Percentiles rank a stretch among this genome's conserved stretches.
Evolutionary conservation across 2,888 invertebrate genomes (phyloP).

Genomic region (Callyntrura sp.): DNA sequence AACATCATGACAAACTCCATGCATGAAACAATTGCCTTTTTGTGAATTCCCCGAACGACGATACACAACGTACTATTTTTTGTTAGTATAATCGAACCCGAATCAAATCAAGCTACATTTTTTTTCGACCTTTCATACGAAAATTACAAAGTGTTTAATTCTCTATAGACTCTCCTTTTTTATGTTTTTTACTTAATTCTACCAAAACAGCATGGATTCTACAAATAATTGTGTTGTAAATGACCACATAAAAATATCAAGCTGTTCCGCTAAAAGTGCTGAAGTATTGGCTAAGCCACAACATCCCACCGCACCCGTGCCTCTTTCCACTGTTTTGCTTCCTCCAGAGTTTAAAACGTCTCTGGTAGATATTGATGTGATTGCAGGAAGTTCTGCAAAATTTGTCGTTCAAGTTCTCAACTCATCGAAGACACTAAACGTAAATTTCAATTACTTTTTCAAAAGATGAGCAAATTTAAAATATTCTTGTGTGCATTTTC

Average conservation of each 20-base stretch:
- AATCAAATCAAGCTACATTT: constrained; percentile 20
- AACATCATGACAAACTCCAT: constrained; percentile 11
- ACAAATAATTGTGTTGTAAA: constrained; percentile 71
- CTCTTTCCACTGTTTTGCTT: constrained; percentile 10
- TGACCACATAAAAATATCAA: constrained; percentile 47
- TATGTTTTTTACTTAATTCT: constrained; percentile 40
- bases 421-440: constrained; percentile 50
- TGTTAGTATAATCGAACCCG: constrained; percentile 24
- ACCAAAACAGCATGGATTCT: constrained; percentile 73
- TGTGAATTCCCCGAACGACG: constrained; percentile 9
- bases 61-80: constrained; percentile 7
- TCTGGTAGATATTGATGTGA: constrained; percentile 70
- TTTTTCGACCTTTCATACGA: constrained; percentile 30
- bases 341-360: constrained; percentile 73
- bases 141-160: neutral
- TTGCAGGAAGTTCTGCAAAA: constrained; percentile 72
- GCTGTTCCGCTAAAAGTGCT: constrained; percentile 19
- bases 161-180: constrained; percentile 39
- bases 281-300: neutral
- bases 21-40: constrained; percentile 27
- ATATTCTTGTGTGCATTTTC: neutral
- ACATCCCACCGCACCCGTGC: neutral
- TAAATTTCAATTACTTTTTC: neutral
- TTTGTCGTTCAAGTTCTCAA: constrained; percentile 71
- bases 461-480: neutral